Conservation (phyloP, 2,113 vertebrate genomes). For the Haplochromis vanheusdeni region DNA sequence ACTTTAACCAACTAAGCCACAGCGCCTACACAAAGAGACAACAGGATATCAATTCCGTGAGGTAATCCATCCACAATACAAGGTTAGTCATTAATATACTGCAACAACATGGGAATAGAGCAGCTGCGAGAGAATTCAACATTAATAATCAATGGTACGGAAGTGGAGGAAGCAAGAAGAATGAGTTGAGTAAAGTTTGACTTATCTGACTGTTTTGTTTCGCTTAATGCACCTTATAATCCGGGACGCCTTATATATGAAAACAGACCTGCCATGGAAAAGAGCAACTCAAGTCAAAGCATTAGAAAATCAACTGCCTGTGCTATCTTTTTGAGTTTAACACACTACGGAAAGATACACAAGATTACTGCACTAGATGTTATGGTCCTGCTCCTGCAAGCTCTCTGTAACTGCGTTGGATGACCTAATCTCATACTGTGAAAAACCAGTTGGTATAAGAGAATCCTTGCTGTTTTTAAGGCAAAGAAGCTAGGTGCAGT, state of each 20-base stretch:
- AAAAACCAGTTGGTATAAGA: background rate
- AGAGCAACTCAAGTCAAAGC: background rate
- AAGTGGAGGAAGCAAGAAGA: background rate
- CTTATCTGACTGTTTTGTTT: background rate
- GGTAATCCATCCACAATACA: background rate
- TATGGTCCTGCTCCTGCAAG: background rate
- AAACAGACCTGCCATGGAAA: background rate
- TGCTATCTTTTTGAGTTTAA: background rate
- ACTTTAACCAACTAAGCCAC: background rate
- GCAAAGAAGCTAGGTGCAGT: background rate
- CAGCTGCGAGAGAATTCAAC: background rate
- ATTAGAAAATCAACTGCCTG: background rate
- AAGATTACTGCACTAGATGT: background rate
- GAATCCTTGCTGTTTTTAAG: background rate
- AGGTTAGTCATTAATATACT: background rate
- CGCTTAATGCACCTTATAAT: background rate
- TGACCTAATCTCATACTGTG: background rate
- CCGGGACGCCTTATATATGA: background rate
- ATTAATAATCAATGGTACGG: background rate
- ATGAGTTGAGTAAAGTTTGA: background rate
- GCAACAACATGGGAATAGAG: background rate
- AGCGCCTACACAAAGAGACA: rapidly evolving
- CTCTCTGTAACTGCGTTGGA: background rate
- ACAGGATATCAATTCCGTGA: background rate
- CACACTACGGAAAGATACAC: background rate